phyloP scores from a whole-genome alignment of 2,113 vertebrate species.

The Hystrix brachyura region DNA sequence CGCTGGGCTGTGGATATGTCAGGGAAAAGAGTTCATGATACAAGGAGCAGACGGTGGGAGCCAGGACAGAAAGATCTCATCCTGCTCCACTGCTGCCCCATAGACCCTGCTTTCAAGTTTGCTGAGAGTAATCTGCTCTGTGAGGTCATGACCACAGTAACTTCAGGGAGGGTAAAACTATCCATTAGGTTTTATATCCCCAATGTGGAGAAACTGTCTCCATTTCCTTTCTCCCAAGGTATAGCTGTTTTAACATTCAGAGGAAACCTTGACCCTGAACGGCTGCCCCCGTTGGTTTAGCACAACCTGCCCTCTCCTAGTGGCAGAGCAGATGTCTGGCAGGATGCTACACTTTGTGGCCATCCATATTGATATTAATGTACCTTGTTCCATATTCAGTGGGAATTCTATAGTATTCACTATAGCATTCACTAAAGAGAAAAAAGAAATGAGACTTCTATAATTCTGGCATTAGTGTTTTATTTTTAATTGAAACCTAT shows the following conservation, averaged over 20 bases:
- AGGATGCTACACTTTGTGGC: background rate
- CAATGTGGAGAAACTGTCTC: background rate
- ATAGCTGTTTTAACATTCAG: background rate
- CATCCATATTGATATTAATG: background rate
- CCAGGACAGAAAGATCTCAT: background rate
- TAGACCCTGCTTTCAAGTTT: background rate
- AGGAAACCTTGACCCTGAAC: slow-evolving; percentile 21
- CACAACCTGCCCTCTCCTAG: background rate
- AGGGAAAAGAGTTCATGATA: background rate
- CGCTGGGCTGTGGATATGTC: background rate
- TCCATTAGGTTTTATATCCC: slow-evolving; percentile 5
- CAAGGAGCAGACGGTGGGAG: background rate
- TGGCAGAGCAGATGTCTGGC: background rate
- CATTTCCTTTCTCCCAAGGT: background rate
- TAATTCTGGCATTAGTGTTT: background rate
- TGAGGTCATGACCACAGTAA: background rate
- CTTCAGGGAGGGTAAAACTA: background rate
- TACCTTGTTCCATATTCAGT: background rate
- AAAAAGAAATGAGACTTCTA: background rate
- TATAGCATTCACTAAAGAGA: background rate
- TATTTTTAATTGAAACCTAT: slow-evolving; percentile 7
- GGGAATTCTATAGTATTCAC: background rate
- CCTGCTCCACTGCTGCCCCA: background rate
- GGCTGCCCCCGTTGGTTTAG: background rate
- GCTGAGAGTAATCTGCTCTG: background rate